Base-by-base conservation (phyloP, 2,797 vertebrate species). In the Simalia tracyae region DNA sequence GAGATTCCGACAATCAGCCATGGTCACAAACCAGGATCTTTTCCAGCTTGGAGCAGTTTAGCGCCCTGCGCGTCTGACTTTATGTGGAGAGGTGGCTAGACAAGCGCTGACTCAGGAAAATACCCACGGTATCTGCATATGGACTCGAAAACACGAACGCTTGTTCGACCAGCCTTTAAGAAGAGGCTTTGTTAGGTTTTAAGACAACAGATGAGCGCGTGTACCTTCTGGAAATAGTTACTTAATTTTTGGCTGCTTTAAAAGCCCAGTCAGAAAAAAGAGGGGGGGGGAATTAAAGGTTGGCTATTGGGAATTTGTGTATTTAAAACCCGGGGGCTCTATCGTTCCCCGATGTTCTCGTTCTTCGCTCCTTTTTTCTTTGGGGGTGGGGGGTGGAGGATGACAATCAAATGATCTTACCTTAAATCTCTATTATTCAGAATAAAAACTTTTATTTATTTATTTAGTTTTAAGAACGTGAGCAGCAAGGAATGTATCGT, bases 401-500 rank as follows among this genome's bases (percentile, higher is more conserved):
- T 95, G 92, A 72, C 84, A 59, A 91, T 92, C 1, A 92, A 98
- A 97, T 93, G 97, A 97, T 91, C 56, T 93, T 91, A 94, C 93
- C 95, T 96, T 94, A 96, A 97, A 96, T 97, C 96, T 92, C 95
- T 95, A 96, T 97, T 98, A 98, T 96, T 98, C 97, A 98, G 97
- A 98, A 98, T 98, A 98, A 97, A 98, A 98, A 97, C 95, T 98
- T 97, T 98, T 94, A 98, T 98, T 81, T 46, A 81, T 98, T 96
- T 96, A 89, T 10, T 36, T 56, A 56, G 97, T 97, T 98, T 97
- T 94, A 97, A 97, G 97, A 98, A 98, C 96, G 97, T 98, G 98
- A 99, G 98, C 98, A 99, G 98, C 98, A 98, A 98, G 98, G 98
- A 99, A 99, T 99, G 98, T 98, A 97, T 98, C 98, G 98, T 98